Conservation (phyloP, 2,113 vertebrate genomes). For the Podarcis cretensis region DNA sequence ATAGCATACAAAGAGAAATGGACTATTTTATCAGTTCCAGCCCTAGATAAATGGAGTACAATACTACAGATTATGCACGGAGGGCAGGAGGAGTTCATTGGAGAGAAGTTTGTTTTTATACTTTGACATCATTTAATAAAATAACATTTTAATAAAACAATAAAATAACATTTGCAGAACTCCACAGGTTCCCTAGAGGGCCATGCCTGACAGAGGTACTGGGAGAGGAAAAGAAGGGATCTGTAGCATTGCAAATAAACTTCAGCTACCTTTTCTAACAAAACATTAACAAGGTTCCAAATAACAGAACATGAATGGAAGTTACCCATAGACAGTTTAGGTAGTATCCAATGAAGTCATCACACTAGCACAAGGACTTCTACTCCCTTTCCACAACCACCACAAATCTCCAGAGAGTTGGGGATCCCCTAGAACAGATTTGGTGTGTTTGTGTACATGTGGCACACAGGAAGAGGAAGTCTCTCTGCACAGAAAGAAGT, state of each 20-base stretch:
- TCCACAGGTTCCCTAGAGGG: background rate
- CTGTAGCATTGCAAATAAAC: background rate
- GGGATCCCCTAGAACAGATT: no score
- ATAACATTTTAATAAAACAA: background rate
- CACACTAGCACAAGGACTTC: no score
- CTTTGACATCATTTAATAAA: background rate
- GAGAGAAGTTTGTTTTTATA: background rate
- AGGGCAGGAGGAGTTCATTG: background rate
- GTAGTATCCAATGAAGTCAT: no score
- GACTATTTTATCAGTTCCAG: background rate
- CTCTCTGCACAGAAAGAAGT: no score
- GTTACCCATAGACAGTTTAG: constrained; percentile 20
- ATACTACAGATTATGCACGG: no score
- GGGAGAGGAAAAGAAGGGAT: background rate
- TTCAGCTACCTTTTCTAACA: constrained; percentile 28
- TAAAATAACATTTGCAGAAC: background rate
- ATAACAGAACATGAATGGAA: constrained; percentile 31
- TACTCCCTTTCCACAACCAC: no score
- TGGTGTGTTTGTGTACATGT: no score
- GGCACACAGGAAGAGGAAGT: no score
- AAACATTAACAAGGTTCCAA: constrained; percentile 31
- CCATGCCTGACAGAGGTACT: background rate
- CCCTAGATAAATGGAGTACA: background rate
- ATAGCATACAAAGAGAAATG: background rate
- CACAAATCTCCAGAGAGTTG: no score